phyloP scores from a whole-genome alignment of 1,140 invertebrate genomes.

The Neodiprion pinetum region DNA sequence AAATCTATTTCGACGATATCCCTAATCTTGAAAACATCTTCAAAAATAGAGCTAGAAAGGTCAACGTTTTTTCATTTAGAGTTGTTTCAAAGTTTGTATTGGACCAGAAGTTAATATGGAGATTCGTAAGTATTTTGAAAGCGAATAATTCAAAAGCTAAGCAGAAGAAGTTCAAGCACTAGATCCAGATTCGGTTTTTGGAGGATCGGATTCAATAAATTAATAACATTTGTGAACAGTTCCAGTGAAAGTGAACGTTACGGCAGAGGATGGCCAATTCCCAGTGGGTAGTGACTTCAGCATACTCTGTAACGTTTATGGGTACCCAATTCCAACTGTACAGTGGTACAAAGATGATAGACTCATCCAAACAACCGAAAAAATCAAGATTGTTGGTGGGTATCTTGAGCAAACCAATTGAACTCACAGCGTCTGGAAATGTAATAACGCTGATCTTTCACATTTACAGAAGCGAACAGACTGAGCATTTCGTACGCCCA shows the following conservation, averaged over 20 bases:
- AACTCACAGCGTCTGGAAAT: background rate
- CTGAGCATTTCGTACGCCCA: slow-evolving; percentile 71
- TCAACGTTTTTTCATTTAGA: too few relatives aligned
- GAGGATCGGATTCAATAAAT: too few relatives aligned
- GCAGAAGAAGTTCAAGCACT: too few relatives aligned
- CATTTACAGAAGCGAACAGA: slow-evolving; percentile 68
- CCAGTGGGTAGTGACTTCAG: slow-evolving; percentile 71
- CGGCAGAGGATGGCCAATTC: slow-evolving; percentile 63
- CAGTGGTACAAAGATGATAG: slow-evolving; percentile 80
- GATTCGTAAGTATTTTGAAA: too few relatives aligned
- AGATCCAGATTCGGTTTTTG: too few relatives aligned
- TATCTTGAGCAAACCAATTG: background rate
- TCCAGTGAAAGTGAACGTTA: slow-evolving; percentile 68
- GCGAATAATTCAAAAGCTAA: too few relatives aligned
- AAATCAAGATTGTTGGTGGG: slow-evolving; percentile 70
- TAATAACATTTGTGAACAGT: slow-evolving; percentile 51
- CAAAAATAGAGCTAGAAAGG: too few relatives aligned
- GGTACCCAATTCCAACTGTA: slow-evolving; percentile 76
- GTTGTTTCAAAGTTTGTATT: too few relatives aligned
- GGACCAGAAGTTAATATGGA: too few relatives aligned
- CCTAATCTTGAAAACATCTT: too few relatives aligned
- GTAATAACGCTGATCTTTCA: slow-evolving; percentile 9
- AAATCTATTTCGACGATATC: too few relatives aligned
- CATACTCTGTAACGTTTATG: slow-evolving; percentile 78
- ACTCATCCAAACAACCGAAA: slow-evolving; percentile 59